phyloP scores from a whole-genome alignment of 2,888 invertebrate species.

The Apodemia duryi region DNA sequence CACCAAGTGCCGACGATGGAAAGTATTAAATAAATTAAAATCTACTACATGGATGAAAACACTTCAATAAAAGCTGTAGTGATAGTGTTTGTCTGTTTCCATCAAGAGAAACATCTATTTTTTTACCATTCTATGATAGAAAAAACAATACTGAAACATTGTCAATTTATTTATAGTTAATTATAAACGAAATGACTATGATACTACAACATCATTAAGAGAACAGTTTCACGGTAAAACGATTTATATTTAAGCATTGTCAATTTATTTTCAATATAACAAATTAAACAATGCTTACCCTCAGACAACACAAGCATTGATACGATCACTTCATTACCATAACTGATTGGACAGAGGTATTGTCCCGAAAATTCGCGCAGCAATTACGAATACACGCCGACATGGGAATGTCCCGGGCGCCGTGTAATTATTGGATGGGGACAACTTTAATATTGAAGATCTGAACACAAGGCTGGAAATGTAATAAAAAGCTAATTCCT shows the following conservation, averaged over 20 bases:
- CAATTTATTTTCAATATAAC: slow-evolving; percentile 18
- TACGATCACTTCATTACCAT: slow-evolving; percentile 62
- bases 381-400: slow-evolving; percentile 39
- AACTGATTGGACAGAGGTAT: slow-evolving; percentile 60
- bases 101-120: too few relatives aligned
- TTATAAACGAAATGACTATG: too few relatives aligned
- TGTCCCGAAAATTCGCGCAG: slow-evolving; percentile 44
- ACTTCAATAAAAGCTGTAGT: too few relatives aligned
- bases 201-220: slow-evolving; percentile 10
- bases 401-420: slow-evolving; percentile 33
- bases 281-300: slow-evolving; percentile 22
- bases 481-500: slow-evolving; percentile 22
- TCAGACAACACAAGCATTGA: slow-evolving; percentile 37
- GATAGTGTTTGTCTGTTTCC: too few relatives aligned
- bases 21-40: too few relatives aligned
- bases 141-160: too few relatives aligned
- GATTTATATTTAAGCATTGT: slow-evolving; percentile 13
- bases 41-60: too few relatives aligned
- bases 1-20: too few relatives aligned
- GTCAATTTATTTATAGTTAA: too few relatives aligned
- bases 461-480: slow-evolving; percentile 35
- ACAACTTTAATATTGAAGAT: slow-evolving; percentile 50
- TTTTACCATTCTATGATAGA: too few relatives aligned
- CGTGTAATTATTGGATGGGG: slow-evolving; percentile 49
- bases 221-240: background rate